Evolutionary conservation across 92 coral and sea anemone species (phyloP).

Genomic region (Montipora capitata): DNA sequence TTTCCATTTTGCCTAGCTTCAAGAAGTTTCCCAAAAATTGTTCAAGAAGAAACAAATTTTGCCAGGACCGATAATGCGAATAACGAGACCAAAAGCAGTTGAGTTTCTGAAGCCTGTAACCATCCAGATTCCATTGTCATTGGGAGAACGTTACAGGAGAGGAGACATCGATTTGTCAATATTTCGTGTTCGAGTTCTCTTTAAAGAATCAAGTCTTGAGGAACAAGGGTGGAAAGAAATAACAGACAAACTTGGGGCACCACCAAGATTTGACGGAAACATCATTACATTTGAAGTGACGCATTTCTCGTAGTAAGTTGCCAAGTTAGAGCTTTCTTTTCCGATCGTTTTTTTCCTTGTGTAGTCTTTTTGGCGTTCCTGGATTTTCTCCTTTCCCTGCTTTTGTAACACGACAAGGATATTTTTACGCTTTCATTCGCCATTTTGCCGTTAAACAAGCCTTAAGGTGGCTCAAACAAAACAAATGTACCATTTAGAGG

Average conservation of each 20-base stretch:
- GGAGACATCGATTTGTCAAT: not conserved
- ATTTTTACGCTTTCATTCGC: no score
- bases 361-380: no score
- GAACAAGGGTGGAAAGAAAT: constrained; percentile 24
- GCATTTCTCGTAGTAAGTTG: constrained; percentile 44
- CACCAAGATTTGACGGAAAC: constrained; percentile 13
- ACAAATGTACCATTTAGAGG: no score
- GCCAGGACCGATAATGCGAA: constrained; percentile 41
- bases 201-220: constrained; percentile 5
- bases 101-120: constrained; percentile 22
- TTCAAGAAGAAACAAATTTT: constrained; percentile 2
- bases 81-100: not conserved
- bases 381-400: no score
- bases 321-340: no score
- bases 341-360: no score
- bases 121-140: constrained; percentile 29
- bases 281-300: constrained; percentile 20
- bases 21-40: constrained; percentile 10
- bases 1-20: not conserved
- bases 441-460: no score
- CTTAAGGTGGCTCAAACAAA: no score
- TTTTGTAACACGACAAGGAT: no score
- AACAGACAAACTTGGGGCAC: not conserved
- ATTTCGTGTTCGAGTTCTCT: constrained; percentile 14
- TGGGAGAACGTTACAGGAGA: not conserved